These are phyloP conservation scores for Heliangelus exortis DNA, from an alignment of 2,797 vertebrate genomes.

Conservation along the genomic window DNA sequence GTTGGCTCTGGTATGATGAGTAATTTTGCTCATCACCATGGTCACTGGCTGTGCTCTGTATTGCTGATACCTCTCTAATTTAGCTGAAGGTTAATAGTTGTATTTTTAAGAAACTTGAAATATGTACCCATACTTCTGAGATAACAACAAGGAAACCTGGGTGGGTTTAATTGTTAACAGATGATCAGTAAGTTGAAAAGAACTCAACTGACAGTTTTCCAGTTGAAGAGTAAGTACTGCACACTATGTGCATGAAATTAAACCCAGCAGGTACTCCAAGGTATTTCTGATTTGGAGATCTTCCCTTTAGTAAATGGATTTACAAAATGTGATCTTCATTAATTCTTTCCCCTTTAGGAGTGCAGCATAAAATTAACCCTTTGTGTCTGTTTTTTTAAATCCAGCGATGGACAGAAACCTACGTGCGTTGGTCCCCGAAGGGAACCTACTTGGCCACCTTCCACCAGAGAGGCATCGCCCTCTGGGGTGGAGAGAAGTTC, in stretches of 20 bases:
- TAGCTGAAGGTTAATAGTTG: background rate
- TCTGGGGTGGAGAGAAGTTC: conserved; percentile 99
- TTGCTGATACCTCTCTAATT: background rate
- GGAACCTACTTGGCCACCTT: conserved; percentile 97
- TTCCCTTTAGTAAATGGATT: background rate
- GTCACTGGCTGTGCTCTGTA: background rate
- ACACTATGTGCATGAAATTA: background rate
- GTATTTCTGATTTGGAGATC: background rate
- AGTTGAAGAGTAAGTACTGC: background rate
- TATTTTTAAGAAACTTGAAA: background rate
- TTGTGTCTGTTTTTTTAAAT: background rate
- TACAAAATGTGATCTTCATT: background rate
- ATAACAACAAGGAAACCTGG: background rate
- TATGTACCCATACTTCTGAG: background rate
- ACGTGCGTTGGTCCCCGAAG: conserved; percentile 96
- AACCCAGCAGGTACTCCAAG: background rate
- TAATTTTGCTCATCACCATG: background rate
- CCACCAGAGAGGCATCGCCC: conserved; percentile 94
- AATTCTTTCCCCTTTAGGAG: background rate
- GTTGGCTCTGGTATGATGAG: background rate
- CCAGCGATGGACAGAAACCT: conserved; percentile 98
- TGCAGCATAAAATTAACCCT: background rate
- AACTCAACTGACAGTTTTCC: background rate
- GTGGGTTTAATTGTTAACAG: background rate
- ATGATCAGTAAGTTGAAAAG: background rate